Evolutionary conservation across 1,140 invertebrate species (phyloP), one percentile per base, ranked within the genome.

Genomic region (Bombus vancouverensis): DNA sequence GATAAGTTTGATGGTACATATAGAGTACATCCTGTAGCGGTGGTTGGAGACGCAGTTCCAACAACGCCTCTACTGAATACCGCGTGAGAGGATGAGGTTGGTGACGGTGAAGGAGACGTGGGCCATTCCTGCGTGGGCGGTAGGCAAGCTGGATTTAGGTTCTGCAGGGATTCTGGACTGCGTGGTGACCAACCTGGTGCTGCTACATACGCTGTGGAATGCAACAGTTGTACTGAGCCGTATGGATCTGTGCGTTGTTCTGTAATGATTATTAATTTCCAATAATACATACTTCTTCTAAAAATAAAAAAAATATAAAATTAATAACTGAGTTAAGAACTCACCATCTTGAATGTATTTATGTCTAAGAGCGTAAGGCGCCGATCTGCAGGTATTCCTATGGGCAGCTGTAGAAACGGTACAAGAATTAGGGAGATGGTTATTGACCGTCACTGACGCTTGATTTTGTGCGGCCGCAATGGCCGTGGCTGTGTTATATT

Each of bases 281-380:
- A 62, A 62, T 13, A 37, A 74, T 12, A 25, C n/a, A 34, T 12
- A 10, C 28, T 15, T 42, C 28, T 15, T 42, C 13, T 10, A 65
- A n/a, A 77, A 42, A 10, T 42, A 12, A 15, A 5, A n/a, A 42
- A 22, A 22, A 0, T 22, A 22, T 42, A 22, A 39, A 42, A 42
- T 62, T 42, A 8, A 5, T 10, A n/a, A n/a, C 2, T 39, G 28
- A 32, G 28, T 18, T 25, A 34, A 34, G 2, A 25, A 25, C 42
- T 62, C 53, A 95, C 95, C 95, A 70, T 95, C 95, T 92, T 94
- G 94, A 39, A 93, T 89, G 44, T 95, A 95, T 88, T 95, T 95
- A 80, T 94, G 94, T 75, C 95, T 93, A 18, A 95, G 83, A 18
- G 94, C 91, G 47, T 95, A 95, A 12, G 95, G 95, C 42, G 94